Evolutionary conservation across 64 coral and sea anemone genomes (phyloP).

Genomic region (Montipora cactus): DNA sequence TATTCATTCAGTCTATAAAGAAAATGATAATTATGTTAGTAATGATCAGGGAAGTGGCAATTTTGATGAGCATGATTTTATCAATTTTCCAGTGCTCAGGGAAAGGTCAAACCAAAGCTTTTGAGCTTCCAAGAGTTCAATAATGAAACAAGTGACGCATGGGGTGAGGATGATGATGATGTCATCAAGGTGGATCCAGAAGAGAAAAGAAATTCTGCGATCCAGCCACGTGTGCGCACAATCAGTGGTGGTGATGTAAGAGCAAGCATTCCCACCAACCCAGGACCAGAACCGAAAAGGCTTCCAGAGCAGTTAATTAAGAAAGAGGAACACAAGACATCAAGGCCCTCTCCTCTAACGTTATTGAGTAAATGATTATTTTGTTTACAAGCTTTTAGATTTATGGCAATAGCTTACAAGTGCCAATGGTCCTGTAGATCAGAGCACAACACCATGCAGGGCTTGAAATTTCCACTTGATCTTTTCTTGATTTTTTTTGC

Average conservation of each 20-base stretch:
- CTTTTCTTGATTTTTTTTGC: too few species aligned
- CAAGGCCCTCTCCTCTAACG: constrained; percentile 82
- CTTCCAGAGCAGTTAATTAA: constrained; percentile 39
- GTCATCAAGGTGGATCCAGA: constrained; percentile 64
- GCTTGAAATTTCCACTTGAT: too few species aligned
- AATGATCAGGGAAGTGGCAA: not conserved
- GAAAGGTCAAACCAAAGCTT: constrained; percentile 71
- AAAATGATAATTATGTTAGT: not conserved
- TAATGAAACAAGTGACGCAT: constrained; percentile 93
- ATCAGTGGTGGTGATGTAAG: constrained; percentile 92
- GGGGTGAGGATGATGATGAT: constrained; percentile 94
- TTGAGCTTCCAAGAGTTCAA: constrained; percentile 94
- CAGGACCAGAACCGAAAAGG: constrained; percentile 45
- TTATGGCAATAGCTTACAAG: too few species aligned
- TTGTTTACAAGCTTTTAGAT: too few species aligned
- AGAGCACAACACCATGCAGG: too few species aligned
- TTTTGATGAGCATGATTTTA: not conserved
- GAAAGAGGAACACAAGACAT: constrained; percentile 69
- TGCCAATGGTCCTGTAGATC: too few species aligned
- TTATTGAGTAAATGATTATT: constrained; percentile 67
- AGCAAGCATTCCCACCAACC: constrained; percentile 64
- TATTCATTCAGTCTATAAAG: too few species aligned
- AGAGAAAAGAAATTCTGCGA: constrained; percentile 11
- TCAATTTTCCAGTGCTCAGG: constrained; percentile 9
- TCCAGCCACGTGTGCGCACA: constrained; percentile 47